A percentile compares a stretch with the other conserved stretches of the same genome.
These are phyloP conservation scores for Zosterops pallidus DNA, from an alignment of 2,113 vertebrate species.

Conservation along the genomic window DNA sequence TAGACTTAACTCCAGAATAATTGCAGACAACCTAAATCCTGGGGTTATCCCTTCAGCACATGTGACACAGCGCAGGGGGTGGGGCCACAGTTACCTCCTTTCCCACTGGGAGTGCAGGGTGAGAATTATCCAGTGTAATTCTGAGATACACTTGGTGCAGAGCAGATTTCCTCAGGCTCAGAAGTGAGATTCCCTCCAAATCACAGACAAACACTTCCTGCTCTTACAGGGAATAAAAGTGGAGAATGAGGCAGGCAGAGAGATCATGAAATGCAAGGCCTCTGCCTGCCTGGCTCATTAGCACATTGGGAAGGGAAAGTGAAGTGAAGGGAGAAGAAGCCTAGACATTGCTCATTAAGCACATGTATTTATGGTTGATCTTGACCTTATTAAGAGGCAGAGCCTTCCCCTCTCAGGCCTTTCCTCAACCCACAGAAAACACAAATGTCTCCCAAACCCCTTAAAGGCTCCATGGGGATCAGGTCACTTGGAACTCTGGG, in stretches of 20 bases:
- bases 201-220: background rate
- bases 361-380: background rate
- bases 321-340: background rate
- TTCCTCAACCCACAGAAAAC: background rate
- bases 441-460: background rate
- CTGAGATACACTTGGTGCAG: background rate
- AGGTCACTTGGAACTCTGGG: background rate
- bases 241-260: rapidly evolving
- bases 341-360: background rate
- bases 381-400: conserved; percentile 14
- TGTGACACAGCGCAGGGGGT: rapidly evolving
- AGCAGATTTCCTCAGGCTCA: background rate
- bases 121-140: background rate
- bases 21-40: background rate
- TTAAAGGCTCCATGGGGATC: background rate
- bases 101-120: background rate
- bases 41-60: background rate
- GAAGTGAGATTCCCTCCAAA: background rate
- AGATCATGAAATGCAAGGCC: background rate
- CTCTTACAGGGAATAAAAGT: background rate
- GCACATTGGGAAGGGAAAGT: background rate
- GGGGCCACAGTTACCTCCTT: background rate
- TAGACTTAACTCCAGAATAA: background rate
- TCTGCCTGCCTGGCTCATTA: background rate
- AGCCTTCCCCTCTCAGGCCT: background rate